These are phyloP conservation scores for Trogon surrucura DNA, from an alignment of 2,113 vertebrate genomes.

Conservation along the genomic window DNA sequence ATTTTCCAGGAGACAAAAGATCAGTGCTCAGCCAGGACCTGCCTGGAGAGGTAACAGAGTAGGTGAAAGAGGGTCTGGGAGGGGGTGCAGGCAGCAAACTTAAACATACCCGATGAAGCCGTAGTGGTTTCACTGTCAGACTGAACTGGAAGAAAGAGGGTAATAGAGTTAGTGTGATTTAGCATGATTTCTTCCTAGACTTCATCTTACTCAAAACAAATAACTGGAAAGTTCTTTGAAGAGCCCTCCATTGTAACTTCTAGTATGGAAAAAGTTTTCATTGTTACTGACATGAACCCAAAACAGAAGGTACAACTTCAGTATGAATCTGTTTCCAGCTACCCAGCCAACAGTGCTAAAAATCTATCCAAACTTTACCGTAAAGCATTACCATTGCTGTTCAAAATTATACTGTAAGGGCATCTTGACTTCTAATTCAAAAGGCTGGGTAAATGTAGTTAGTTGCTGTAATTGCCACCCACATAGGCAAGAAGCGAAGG, in stretches of 20 bases:
- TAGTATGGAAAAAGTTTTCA: not conserved
- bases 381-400: not conserved
- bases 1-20: not conserved
- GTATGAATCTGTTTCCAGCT: not conserved
- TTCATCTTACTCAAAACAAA: not conserved
- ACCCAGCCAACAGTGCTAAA: not conserved
- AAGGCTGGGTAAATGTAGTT: not conserved
- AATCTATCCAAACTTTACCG: not conserved
- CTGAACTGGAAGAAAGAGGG: slow-evolving; percentile 31
- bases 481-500: not conserved
- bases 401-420: not conserved
- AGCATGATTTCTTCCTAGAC: not conserved
- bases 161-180: not conserved
- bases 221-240: not conserved
- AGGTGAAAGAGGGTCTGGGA: not conserved
- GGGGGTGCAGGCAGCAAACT: not conserved
- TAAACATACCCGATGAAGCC: slow-evolving; percentile 11
- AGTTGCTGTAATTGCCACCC: not conserved
- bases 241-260: not conserved
- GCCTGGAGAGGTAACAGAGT: not conserved
- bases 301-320: not conserved
- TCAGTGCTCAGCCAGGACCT: not conserved
- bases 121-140: not conserved
- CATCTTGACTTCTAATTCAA: not conserved
- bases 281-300: not conserved